Percentiles rank a stretch among this genome's conserved stretches.
Conservation (phyloP, 1,140 invertebrate species). For the Pteromalus puparum region DNA sequence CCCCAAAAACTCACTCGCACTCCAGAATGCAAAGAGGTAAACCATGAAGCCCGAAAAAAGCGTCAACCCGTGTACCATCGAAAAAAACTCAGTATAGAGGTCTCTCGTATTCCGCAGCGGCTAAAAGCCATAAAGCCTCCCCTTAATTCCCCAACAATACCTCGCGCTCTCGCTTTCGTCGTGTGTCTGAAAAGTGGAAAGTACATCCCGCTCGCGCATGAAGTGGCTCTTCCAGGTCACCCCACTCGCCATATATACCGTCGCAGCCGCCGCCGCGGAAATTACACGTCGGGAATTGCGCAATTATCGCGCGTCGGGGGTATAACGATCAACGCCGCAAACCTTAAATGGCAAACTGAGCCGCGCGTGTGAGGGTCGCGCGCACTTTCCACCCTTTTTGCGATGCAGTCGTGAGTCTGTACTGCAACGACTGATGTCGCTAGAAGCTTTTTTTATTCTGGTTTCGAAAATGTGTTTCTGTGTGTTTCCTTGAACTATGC, state of each 20-base stretch:
- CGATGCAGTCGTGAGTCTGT: too few relatives aligned
- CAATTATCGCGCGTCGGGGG: slow-evolving; percentile 61
- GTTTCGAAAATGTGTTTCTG: too few relatives aligned
- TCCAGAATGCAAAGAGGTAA: too few relatives aligned
- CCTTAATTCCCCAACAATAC: slow-evolving; percentile 15
- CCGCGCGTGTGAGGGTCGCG: not conserved
- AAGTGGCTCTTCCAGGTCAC: not conserved
- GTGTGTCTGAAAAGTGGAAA: slow-evolving; percentile 11
- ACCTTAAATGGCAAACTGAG: slow-evolving; percentile 58
- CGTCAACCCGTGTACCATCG: too few relatives aligned
- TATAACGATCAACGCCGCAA: slow-evolving; percentile 57
- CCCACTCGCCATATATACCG: not conserved
- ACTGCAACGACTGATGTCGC: too few relatives aligned
- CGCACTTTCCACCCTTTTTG: not conserved
- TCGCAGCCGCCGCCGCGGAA: slow-evolving; percentile 49
- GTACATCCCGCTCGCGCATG: not conserved
- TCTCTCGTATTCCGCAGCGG: not conserved
- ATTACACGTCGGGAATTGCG: slow-evolving; percentile 47
- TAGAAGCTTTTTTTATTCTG: too few relatives aligned
- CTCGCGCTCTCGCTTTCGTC: not conserved
- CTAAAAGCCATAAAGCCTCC: not conserved
- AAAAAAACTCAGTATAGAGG: too few relatives aligned
- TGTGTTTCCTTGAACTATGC: too few relatives aligned
- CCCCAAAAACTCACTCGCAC: too few relatives aligned
- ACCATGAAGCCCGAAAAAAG: too few relatives aligned